A percentile compares a stretch with the other conserved stretches of the same genome.
These are phyloP conservation scores for Pampus argenteus DNA, from an alignment of 2,797 vertebrate species.

Conservation along the genomic window DNA sequence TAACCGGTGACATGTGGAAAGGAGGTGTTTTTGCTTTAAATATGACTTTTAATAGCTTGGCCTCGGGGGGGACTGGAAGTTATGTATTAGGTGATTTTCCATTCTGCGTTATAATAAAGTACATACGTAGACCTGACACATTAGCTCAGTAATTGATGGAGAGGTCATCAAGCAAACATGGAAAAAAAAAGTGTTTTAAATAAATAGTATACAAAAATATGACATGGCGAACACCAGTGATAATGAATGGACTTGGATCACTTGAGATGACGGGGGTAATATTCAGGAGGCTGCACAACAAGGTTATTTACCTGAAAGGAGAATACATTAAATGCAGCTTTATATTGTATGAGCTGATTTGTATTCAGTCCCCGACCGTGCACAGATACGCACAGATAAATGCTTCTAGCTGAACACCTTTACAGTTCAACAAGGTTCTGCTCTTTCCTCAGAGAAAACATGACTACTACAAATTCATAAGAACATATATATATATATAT, in stretches of 20 bases:
- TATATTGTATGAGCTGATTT: slow-evolving; percentile 39
- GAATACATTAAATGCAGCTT: slow-evolving; percentile 51
- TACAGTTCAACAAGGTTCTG: slow-evolving; percentile 28
- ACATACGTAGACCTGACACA: background rate
- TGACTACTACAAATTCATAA: background rate
- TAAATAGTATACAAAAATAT: slow-evolving; percentile 45
- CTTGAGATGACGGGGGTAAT: slow-evolving; percentile 32
- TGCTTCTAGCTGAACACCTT: slow-evolving; percentile 17
- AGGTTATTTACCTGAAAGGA: slow-evolving; percentile 59
- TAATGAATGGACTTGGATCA: slow-evolving; percentile 44
- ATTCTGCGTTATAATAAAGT: slow-evolving; percentile 14
- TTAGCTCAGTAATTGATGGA: slow-evolving; percentile 18
- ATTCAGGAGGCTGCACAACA: slow-evolving; percentile 52
- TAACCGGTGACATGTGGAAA: background rate
- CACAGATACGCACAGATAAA: background rate
- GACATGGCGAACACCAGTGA: slow-evolving; percentile 21
- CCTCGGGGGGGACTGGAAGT: background rate
- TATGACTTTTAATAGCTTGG: slow-evolving; percentile 1
- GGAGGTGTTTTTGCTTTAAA: background rate
- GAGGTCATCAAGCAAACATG: slow-evolving; percentile 21
- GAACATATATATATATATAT: slow-evolving; percentile 31
- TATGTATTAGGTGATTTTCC: background rate
- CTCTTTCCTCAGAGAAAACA: slow-evolving; percentile 41
- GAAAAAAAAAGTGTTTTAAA: slow-evolving; percentile 35
- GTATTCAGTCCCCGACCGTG: slow-evolving; percentile 5